Percentiles rank a stretch among this genome's conserved stretches.
These are phyloP conservation scores for Tringa solitaria DNA, from an alignment of 2,113 vertebrate genomes.

Conservation along the genomic window DNA sequence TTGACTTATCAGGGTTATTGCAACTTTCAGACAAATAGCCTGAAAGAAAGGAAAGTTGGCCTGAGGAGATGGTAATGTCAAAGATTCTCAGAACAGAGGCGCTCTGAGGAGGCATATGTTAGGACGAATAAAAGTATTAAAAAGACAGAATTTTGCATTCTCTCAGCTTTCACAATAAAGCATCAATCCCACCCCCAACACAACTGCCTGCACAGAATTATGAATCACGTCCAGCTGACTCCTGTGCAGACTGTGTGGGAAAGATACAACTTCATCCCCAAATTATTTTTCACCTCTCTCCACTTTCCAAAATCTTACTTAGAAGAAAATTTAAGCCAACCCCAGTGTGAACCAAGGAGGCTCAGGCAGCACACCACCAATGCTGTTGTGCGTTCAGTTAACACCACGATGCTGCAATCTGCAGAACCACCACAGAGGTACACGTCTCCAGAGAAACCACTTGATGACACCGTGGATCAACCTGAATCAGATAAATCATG, in stretches of 20 bases:
- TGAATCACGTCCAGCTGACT: not conserved
- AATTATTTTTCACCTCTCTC: not conserved
- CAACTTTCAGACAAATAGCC: not conserved
- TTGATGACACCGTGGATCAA: not conserved
- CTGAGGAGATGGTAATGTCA: not conserved
- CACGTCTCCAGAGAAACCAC: not conserved
- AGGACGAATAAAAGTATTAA: not conserved
- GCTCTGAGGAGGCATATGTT: not conserved
- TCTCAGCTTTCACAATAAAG: not conserved
- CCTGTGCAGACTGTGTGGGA: not conserved
- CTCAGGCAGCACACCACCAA: not conserved
- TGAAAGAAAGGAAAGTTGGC: not conserved
- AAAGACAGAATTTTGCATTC: not conserved
- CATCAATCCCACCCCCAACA: not conserved
- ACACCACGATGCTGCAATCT: not conserved
- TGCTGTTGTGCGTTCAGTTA: not conserved
- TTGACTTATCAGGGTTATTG: not conserved
- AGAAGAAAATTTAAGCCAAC: not conserved
- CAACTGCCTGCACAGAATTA: not conserved
- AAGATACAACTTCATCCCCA: not conserved
- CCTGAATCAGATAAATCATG: not conserved
- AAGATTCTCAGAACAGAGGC: not conserved
- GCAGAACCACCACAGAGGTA: not conserved
- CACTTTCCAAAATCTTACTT: not conserved
- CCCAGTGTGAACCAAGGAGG: not conserved